These are phyloP conservation scores for Pipistrellus nathusii DNA, from an alignment of 2,797 vertebrate genomes.

Conservation along the genomic window DNA sequence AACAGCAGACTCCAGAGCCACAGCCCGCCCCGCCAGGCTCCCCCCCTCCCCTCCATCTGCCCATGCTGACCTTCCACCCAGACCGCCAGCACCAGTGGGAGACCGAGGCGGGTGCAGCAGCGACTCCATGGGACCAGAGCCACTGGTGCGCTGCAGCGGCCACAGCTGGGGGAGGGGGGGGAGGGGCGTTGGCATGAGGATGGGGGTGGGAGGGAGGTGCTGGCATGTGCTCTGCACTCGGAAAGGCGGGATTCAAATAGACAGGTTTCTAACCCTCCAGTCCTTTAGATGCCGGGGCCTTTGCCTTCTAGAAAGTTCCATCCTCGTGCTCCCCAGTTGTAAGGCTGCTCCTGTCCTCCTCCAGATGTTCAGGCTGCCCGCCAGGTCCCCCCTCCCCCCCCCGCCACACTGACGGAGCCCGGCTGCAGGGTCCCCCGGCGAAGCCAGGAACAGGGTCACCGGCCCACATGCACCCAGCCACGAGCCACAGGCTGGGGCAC, in stretches of 20 bases:
- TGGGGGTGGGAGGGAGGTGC: background rate
- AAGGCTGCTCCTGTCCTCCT: background rate
- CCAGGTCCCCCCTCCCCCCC: background rate
- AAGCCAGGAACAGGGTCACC: background rate
- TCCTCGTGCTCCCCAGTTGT: background rate
- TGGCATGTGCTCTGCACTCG: background rate
- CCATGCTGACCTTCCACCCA: background rate
- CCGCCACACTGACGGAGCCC: rapidly evolving
- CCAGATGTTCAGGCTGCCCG: background rate
- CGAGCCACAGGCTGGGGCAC: background rate
- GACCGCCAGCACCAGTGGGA: background rate
- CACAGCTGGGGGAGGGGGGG: too few relatives aligned
- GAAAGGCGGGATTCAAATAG: background rate
- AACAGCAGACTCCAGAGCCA: slow-evolving; percentile 18
- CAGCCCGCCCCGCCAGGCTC: background rate
- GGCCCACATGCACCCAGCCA: background rate
- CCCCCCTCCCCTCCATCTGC: background rate
- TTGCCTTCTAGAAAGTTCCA: background rate
- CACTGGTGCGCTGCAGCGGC: background rate
- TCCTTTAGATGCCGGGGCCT: background rate
- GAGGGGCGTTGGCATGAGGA: too few relatives aligned
- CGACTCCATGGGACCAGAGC: background rate
- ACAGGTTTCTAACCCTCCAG: background rate
- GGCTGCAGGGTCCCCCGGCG: background rate
- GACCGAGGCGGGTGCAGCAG: rapidly evolving